Conservation (phyloP, 2,113 vertebrate genomes). For the Leptocoma aspasia region DNA sequence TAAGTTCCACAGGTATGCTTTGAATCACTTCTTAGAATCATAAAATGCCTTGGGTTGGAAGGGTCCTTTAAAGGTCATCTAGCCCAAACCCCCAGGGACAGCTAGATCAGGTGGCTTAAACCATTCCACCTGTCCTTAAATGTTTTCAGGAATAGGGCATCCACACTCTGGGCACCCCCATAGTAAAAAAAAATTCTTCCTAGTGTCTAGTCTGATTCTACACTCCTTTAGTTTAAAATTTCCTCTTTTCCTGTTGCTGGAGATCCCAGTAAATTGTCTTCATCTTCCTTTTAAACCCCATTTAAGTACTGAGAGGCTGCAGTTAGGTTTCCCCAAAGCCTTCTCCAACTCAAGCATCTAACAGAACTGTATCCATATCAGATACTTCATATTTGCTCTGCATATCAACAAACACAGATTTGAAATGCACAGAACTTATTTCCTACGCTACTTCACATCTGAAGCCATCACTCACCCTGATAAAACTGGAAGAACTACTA, state of each 20-base stretch:
- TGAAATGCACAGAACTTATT: neutral
- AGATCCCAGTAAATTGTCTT: neutral
- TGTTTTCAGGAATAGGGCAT: neutral
- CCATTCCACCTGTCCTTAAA: neutral
- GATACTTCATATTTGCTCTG: neutral
- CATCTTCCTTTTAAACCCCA: neutral
- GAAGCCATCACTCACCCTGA: neutral
- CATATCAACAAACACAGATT: neutral
- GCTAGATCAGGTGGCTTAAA: neutral
- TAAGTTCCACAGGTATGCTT: neutral
- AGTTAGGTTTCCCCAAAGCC: rapidly evolving
- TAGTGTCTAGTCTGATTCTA: neutral
- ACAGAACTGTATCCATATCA: neutral
- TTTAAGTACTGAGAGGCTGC: neutral
- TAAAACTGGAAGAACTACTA: neutral
- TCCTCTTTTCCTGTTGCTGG: neutral
- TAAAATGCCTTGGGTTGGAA: neutral
- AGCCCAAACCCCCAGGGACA: neutral
- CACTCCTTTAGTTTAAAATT: neutral
- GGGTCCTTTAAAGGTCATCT: neutral
- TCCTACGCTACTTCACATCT: neutral
- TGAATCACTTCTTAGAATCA: neutral
- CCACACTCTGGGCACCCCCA: no score
- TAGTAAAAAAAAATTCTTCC: neutral
- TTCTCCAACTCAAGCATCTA: neutral